Evolutionary conservation across 2,797 vertebrate genomes (phyloP), one percentile per base, ranked within the genome.

Genomic region (Mycteria americana): DNA sequence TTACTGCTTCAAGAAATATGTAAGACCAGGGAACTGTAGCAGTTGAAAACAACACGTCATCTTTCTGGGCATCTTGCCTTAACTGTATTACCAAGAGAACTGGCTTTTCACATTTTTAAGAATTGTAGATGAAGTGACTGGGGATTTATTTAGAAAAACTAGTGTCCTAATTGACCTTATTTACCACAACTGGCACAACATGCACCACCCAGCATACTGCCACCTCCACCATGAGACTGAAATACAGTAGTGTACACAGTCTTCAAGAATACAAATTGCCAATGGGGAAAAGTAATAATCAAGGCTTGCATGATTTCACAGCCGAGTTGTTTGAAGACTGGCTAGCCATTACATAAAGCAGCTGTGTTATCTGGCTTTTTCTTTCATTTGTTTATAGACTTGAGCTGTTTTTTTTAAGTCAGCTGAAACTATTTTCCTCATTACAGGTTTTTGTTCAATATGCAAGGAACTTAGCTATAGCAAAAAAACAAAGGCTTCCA

Each of bases 301-400:
- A 70, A 78, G 79, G 89, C 84, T 96, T 92, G 91, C 92, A 79
- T 84, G 78, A 57, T 97, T 97, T 97, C 95, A 95, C 91, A 97
- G 93, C 81, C 13, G 81, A 97, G 92, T 96, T 95, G 93, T 92
- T 96, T 95, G 88, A 94, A 87, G 93, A 92, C 90, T 93, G 96
- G 80, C 88, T 94, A 84, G 75, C 80, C 76, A 90, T 97, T 97
- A 96, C 85, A 79, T 51, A 93, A 96, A 97, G 76, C 77, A 94
- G 95, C 91, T 96, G 91, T 73, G 89, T 70, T 69, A 69, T 87
- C 94, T 88, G 88, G 79, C 79, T 92, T 94, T 88, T 64, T 59
- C 77, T 85, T 89, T 70, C 50, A 54, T 85, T 97, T 88, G 65
- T 80, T 95, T 95, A 79, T 18, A 91, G 90, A 78, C 79, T 81